phyloP scores from a whole-genome alignment of 2,888 invertebrate genomes.

The Metacarcinus magister region DNA sequence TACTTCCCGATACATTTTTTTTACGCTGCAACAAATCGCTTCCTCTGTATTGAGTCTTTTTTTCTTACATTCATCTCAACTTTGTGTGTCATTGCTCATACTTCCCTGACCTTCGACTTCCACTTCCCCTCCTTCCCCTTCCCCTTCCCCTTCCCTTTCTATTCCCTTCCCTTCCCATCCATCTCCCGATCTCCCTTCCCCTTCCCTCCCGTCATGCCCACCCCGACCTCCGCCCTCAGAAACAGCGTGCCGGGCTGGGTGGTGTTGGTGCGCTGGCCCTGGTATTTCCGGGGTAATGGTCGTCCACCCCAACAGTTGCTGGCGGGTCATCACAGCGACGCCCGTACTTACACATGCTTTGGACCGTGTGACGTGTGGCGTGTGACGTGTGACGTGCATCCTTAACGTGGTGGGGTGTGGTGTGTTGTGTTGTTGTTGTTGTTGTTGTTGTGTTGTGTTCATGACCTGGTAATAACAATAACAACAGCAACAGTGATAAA shows the following conservation, averaged over 20 bases:
- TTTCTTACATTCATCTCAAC: background rate
- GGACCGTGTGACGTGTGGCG: background rate
- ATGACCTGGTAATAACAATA: too few species aligned
- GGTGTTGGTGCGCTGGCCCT: slow-evolving; percentile 48
- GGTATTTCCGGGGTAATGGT: slow-evolving; percentile 54
- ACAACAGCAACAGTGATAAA: too few species aligned
- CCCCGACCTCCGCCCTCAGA: slow-evolving; percentile 41
- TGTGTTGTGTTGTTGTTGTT: too few species aligned
- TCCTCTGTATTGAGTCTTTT: background rate
- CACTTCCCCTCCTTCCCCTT: background rate
- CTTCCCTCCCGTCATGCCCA: background rate
- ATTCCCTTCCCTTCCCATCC: background rate
- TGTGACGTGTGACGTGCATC: background rate
- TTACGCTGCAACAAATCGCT: background rate
- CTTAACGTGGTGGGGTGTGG: too few species aligned
- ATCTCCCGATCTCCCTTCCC: background rate
- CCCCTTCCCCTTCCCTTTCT: background rate
- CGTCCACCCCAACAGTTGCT: slow-evolving; percentile 50
- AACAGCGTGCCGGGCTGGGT: slow-evolving; percentile 30
- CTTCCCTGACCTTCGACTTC: background rate
- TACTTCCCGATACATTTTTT: background rate
- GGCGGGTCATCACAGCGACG: background rate
- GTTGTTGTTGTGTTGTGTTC: too few species aligned
- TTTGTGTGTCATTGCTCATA: background rate
- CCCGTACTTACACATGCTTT: background rate